Conservation (phyloP, 2,888 invertebrate species). For the Synergus umbraculus region DNA sequence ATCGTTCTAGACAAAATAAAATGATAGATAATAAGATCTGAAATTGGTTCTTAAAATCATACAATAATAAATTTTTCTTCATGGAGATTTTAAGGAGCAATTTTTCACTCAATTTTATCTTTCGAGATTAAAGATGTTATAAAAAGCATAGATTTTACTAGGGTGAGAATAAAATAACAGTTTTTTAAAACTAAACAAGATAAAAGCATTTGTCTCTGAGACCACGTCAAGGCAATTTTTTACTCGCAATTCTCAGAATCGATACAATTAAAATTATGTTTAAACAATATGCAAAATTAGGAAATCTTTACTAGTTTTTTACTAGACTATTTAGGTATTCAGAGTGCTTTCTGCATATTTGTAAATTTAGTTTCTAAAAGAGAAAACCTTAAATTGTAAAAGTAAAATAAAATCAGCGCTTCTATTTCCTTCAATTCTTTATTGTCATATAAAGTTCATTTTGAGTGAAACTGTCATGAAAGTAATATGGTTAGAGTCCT, state of each 20-base stretch:
- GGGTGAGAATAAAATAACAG: too few species aligned
- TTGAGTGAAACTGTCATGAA: background rate
- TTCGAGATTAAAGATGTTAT: too few species aligned
- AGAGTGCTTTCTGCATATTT: background rate
- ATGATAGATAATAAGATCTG: background rate
- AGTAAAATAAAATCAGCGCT: background rate
- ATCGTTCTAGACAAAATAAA: background rate
- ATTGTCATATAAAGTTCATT: background rate
- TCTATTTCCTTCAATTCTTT: background rate
- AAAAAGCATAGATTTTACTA: too few species aligned
- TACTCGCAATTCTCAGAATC: background rate
- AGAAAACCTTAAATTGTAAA: background rate
- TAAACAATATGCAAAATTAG: background rate
- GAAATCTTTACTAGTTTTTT: too few species aligned
- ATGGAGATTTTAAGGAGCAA: too few species aligned
- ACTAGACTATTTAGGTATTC: background rate
- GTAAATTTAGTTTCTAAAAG: background rate
- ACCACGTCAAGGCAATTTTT: too few species aligned
- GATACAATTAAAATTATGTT: background rate
- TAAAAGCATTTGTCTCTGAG: too few species aligned
- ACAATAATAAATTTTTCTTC: too few species aligned
- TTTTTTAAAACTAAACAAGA: too few species aligned
- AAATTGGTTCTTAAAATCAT: background rate
- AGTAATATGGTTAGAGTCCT: conserved; percentile 18
- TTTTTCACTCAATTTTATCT: too few species aligned